These are phyloP conservation scores for Hermaeophaga mercurialis DNA, from an alignment of 2,888 invertebrate species.

Conservation along the genomic window DNA sequence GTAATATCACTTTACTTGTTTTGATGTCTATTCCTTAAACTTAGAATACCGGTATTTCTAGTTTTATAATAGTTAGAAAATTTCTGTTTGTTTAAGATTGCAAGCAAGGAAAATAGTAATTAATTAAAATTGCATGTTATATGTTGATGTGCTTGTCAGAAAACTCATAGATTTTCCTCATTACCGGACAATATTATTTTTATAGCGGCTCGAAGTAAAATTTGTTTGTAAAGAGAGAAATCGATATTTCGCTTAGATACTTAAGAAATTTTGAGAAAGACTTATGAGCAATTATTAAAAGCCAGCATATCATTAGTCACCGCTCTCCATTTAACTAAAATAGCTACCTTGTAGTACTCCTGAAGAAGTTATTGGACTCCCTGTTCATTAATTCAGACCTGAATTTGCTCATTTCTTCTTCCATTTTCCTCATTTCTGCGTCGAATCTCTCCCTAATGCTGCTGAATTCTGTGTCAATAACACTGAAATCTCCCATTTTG, in stretches of 20 bases:
- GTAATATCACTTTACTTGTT: too few species aligned
- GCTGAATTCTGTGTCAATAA: constrained; percentile 95
- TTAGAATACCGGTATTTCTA: too few species aligned
- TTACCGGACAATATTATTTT: too few species aligned
- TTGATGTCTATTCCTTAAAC: too few species aligned
- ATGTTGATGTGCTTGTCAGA: too few species aligned
- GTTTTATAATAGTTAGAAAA: too few species aligned
- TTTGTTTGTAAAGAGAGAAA: constrained; percentile 15
- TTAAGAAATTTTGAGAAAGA: constrained; percentile 6
- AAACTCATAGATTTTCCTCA: too few species aligned
- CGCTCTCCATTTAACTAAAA: not conserved
- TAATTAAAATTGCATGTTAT: too few species aligned
- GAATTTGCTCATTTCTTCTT: constrained; percentile 97
- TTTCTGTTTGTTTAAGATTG: too few species aligned
- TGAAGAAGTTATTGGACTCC: constrained; percentile 90
- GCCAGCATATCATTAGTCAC: not conserved
- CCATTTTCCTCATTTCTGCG: constrained; percentile 97
- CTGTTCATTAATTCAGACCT: constrained; percentile 91
- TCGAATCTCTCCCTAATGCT: constrained; percentile 95
- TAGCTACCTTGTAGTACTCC: constrained; percentile 82
- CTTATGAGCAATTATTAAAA: not conserved
- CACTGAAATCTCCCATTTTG: constrained; percentile 91
- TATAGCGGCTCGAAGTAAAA: too few species aligned
- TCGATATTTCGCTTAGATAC: too few species aligned
- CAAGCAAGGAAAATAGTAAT: too few species aligned